Percentiles rank a stretch among this genome's conserved stretches.
These are phyloP conservation scores for Theodoxus fluviatilis DNA, from an alignment of 2,888 invertebrate genomes.

Conservation along the genomic window DNA sequence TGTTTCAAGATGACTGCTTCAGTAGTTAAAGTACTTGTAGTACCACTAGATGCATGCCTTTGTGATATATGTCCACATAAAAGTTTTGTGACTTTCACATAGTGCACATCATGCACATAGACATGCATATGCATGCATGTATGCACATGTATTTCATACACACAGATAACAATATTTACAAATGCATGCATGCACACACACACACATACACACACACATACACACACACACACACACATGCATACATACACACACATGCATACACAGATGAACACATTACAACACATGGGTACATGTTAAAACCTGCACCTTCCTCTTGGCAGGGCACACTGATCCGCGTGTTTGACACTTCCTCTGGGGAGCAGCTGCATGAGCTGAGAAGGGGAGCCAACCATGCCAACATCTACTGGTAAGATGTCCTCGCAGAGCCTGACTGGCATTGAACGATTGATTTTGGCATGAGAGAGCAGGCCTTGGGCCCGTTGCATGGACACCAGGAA, in stretches of 20 bases:
- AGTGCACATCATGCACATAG: background rate
- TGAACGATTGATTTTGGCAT: too few species aligned
- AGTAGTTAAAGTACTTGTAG: too few species aligned
- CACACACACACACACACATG: background rate
- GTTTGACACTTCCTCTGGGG: conserved; percentile 89
- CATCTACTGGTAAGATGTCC: conserved; percentile 71
- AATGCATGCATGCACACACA: background rate
- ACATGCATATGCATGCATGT: too few species aligned
- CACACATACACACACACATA: conserved; percentile 12
- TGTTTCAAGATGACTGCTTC: too few species aligned
- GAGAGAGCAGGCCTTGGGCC: too few species aligned
- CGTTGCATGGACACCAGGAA: too few species aligned
- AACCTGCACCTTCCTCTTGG: conserved; percentile 28
- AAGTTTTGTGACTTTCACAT: too few species aligned
- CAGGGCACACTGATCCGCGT: conserved; percentile 92
- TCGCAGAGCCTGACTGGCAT: too few species aligned
- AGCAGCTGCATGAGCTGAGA: conserved; percentile 87
- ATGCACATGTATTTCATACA: background rate
- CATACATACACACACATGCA: too few species aligned
- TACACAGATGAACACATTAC: too few species aligned
- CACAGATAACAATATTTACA: background rate
- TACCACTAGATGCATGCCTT: too few species aligned
- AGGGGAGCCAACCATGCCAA: conserved; percentile 90
- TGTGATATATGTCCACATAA: too few species aligned
- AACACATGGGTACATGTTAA: background rate